Conservation (phyloP, 2,797 vertebrate genomes). For the Peromyscus eremicus region DNA sequence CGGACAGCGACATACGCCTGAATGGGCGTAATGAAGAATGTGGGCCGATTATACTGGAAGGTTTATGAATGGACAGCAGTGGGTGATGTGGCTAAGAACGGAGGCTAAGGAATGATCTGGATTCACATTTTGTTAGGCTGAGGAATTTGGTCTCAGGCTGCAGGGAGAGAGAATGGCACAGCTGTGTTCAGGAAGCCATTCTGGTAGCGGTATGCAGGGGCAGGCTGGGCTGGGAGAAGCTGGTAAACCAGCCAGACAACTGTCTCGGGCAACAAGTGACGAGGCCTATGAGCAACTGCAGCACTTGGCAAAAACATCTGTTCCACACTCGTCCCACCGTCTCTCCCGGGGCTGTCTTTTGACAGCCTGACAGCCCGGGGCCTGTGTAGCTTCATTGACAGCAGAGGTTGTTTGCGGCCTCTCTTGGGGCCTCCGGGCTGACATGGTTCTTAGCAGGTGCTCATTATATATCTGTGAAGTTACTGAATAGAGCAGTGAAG, state of each 20-base stretch:
- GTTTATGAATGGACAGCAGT: constrained; percentile 8
- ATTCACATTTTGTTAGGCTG: neutral
- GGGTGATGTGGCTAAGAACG: neutral
- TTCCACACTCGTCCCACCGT: neutral
- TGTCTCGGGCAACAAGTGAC: neutral
- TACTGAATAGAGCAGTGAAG: constrained; percentile 76
- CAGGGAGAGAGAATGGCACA: neutral
- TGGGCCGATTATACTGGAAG: neutral
- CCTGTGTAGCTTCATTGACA: constrained; percentile 63
- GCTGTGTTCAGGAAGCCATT: constrained; percentile 37
- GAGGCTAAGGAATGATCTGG: neutral
- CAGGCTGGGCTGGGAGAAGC: neutral
- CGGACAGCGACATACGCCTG: too few species aligned
- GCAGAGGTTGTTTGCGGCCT: constrained; percentile 64
- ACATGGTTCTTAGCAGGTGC: constrained; percentile 76
- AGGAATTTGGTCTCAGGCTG: constrained; percentile 1
- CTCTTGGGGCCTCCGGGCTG: constrained; percentile 56
- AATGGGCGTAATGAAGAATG: neutral
- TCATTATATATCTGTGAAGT: constrained; percentile 74
- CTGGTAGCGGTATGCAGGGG: neutral
- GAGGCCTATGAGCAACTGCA: neutral
- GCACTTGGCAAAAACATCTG: constrained; percentile 72
- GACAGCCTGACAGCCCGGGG: constrained; percentile 27
- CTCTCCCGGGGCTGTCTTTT: constrained; percentile 54
- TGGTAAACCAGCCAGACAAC: neutral